phyloP scores from a whole-genome alignment of 2,113 vertebrate genomes.

The Antidorcas marsupialis region DNA sequence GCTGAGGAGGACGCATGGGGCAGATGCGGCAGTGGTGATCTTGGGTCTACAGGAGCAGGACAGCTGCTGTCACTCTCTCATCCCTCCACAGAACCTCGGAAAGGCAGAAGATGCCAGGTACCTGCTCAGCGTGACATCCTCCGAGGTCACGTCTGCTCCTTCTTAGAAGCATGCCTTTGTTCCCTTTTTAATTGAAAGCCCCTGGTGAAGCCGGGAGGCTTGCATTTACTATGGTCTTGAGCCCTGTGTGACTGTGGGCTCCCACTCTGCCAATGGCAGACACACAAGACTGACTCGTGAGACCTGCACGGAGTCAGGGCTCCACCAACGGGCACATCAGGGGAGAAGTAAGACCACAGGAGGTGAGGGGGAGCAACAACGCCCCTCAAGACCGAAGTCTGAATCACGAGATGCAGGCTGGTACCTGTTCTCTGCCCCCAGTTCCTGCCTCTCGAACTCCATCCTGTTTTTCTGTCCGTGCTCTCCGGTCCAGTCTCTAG shows the following conservation, averaged over 20 bases:
- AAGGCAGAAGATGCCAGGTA: background rate
- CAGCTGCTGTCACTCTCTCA: rapidly evolving
- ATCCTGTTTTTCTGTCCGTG: background rate
- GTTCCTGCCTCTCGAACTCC: no score
- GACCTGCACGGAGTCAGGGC: background rate
- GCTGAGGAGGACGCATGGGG: background rate
- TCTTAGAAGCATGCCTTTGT: background rate
- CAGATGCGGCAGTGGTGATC: rapidly evolving
- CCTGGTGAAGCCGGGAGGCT: background rate
- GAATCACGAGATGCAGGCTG: rapidly evolving
- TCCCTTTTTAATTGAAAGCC: background rate
- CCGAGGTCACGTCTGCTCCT: background rate
- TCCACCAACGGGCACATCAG: background rate
- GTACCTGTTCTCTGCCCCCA: background rate
- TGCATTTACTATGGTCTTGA: background rate
- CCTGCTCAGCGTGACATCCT: background rate
- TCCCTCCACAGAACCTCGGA: background rate
- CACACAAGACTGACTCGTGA: background rate
- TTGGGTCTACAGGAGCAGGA: rapidly evolving
- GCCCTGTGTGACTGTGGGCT: background rate
- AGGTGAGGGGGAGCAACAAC: no score
- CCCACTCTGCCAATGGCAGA: background rate
- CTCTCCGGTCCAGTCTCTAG: no score
- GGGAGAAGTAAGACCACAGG: background rate
- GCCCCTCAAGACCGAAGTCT: background rate